These are phyloP conservation scores for Australoheros facetus DNA, from an alignment of 2,797 vertebrate genomes.

Conservation along the genomic window DNA sequence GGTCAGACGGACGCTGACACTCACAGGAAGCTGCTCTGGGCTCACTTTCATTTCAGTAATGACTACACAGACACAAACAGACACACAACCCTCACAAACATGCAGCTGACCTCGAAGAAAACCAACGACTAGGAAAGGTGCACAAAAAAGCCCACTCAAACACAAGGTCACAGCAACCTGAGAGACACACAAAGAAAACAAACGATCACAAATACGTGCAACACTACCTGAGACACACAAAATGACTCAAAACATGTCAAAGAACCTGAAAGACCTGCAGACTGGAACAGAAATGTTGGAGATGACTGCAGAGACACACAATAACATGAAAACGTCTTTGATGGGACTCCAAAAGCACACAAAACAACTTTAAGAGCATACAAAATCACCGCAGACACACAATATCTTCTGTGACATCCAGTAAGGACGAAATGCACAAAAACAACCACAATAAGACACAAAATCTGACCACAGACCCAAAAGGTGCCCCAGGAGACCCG, in stretches of 20 bases:
- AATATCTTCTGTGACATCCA: background rate
- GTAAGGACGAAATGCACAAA: background rate
- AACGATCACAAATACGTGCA: no score
- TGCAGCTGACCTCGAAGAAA: no score
- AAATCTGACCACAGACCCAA: background rate
- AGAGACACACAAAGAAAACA: no score
- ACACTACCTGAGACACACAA: no score
- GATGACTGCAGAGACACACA: background rate
- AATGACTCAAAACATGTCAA: no score
- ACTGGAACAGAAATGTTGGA: background rate
- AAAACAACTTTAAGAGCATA: background rate
- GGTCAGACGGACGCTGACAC: constrained; percentile 42
- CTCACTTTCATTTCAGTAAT: background rate
- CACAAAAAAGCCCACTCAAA: no score
- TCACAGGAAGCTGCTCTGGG: background rate
- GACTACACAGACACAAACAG: background rate
- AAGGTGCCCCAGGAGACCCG: background rate
- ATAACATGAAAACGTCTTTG: background rate
- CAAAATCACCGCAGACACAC: no score
- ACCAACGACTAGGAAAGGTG: no score
- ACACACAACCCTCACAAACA: no score
- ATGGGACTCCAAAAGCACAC: background rate
- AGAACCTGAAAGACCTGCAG: background rate
- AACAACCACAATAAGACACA: background rate
- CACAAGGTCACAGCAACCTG: no score